Evolutionary conservation across 2,888 invertebrate genomes (phyloP), one percentile per base, ranked within the genome.

Genomic region (Melinaea menophilus): DNA sequence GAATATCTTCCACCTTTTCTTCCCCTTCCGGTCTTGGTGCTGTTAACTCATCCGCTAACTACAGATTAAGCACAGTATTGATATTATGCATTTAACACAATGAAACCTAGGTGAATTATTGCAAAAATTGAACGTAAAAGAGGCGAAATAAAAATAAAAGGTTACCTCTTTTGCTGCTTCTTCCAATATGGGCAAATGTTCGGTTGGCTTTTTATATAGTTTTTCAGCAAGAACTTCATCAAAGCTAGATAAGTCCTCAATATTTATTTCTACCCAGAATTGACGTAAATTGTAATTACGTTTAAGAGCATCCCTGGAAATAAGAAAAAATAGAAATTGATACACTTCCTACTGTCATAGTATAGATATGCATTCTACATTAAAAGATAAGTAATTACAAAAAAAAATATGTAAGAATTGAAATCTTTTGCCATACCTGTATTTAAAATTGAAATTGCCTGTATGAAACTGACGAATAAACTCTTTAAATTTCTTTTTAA

Each of bases 381-480:
- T 41, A 9, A 11, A 9, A 41, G 22, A 9, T 9, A 2, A 9
- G 7, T 41, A 41, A 9, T 41, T 2, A 3, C 41, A 41, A 37
- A 37, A 41, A 9, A 9, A 9, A 1, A 41, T 7, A 7, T 5
- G 2, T 2, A 9, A 41, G 1, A 41, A 9, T 2, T 9, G 11
- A 41, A 41, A 41, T 2, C 11, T 9, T 41, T 9, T 41, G 2
- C 11, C 11, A 74, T 90, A 98, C 98, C 98, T 94, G 92, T 99
- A 99, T 93, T 97, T 97, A 80, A 97, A 99, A 75, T 95, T 95
- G 79, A 98, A 99, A 83, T 98, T 98, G 67, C 97, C 98, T 69
- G 97, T 96, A 76, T 98, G 98, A 87, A 97, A 99, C 72, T 98
- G 96, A 3, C 98, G 92, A 60, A 99, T 93, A 78, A 99, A 99